These are phyloP conservation scores for Caranx melampygus DNA, from an alignment of 2,113 vertebrate genomes.

Conservation along the genomic window DNA sequence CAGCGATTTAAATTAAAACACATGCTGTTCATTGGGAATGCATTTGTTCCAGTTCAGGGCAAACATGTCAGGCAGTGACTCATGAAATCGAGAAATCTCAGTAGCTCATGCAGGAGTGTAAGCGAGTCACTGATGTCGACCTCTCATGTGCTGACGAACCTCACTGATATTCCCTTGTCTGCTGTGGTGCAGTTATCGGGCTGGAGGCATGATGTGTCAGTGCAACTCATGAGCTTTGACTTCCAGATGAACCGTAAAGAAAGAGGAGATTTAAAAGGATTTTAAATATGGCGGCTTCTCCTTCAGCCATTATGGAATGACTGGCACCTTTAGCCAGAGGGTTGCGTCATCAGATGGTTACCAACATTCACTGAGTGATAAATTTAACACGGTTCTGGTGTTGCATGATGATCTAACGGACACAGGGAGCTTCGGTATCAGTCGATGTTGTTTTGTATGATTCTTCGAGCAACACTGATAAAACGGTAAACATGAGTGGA, in stretches of 20 bases:
- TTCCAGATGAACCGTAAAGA: not conserved
- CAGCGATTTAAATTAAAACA: not conserved
- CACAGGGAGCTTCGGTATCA: not conserved
- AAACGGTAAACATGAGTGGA: not conserved
- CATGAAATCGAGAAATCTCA: conserved; percentile 5
- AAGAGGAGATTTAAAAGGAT: not conserved
- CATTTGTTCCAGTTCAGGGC: not conserved
- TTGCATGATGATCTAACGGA: not conserved
- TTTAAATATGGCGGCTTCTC: not conserved
- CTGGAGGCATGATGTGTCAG: conserved; percentile 16
- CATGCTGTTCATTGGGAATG: not conserved
- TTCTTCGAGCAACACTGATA: not conserved
- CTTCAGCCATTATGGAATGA: too few species aligned
- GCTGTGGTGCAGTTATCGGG: not conserved
- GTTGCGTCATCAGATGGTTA: too few species aligned
- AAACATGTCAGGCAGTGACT: not conserved
- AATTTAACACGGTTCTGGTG: not conserved
- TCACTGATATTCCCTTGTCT: not conserved
- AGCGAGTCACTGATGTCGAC: conserved; percentile 12
- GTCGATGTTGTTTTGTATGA: not conserved
- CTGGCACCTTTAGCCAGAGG: too few species aligned
- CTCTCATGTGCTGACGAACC: conserved; percentile 14
- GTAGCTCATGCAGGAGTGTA: not conserved
- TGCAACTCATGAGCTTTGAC: not conserved
- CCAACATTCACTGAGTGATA: not conserved